Base-by-base conservation (phyloP, 2,797 vertebrate species). In the Melanotaenia nigrans region DNA sequence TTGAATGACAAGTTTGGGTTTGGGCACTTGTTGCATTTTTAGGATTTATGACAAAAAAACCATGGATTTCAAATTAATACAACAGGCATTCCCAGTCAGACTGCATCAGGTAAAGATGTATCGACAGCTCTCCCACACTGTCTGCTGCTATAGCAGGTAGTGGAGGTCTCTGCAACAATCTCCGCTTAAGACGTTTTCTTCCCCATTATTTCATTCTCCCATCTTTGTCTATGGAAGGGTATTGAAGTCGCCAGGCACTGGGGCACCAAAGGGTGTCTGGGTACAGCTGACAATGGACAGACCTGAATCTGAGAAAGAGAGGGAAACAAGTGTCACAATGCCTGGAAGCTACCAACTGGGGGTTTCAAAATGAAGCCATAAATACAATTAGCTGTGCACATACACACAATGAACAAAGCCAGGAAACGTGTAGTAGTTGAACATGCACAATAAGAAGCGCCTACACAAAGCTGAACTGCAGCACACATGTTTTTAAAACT, bases 241-340 rank as follows among this genome's bases (percentile, higher is more conserved):
- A 77, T 69, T 80, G 81, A 13, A 75, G 85, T 70, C 54, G 71
- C 76, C 47, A 30, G 59, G 68, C 73, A 66, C 68, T 25, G 14
- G 94, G 95, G 84, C 97, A 99, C 97, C 97, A 98, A 22, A 91
- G 86, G 10, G 96, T 97, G 83, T 97, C 95, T 38, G 96, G 96
- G 82, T 97, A 96, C 85, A 98, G 90, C 61, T 96, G 93, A 92
- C 97, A 99, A 85, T 99, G 97, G 73, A 98, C 85, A 58, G 96
- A 96, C 92, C 95, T 96, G 86, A 99, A 99, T 85, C 97, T 99
- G 87, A 0, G n/a, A 72, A 67, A 82, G 53, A 75, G 67, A 83
- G 65, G 89, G 87, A 92, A 90, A 63, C 65, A 22, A 70, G 56
- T 6, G 77, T 76, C 76, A 92, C 90, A 91, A 90, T 90, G 85